Evolutionary conservation across 2,113 vertebrate species (phyloP).

Genomic region (Athene noctua): DNA sequence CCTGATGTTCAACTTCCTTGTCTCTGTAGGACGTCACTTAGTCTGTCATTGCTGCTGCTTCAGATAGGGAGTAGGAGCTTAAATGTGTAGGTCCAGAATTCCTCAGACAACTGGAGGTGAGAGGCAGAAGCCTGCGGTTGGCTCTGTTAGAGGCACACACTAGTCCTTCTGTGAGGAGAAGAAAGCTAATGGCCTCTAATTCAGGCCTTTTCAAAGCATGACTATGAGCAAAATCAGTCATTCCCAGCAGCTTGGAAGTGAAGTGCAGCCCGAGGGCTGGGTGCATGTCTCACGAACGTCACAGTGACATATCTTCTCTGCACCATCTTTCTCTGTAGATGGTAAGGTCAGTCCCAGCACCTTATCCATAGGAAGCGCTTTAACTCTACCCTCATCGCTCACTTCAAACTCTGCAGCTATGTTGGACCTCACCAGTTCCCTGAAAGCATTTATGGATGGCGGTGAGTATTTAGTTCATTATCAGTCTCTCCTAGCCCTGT

Average conservation of each 20-base stretch:
- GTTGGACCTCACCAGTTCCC: conserved; percentile 81
- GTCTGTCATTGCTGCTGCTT: not conserved
- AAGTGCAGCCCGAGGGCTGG: not conserved
- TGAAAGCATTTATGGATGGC: conserved; percentile 82
- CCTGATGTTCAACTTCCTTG: not conserved
- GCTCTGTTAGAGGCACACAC: not conserved
- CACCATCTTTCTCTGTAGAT: conserved; percentile 75
- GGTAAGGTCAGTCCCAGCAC: conserved; percentile 82
- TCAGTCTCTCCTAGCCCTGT: not conserved
- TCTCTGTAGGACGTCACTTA: not conserved
- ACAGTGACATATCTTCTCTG: conserved; percentile 28
- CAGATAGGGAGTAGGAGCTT: not conserved
- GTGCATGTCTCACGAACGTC: not conserved
- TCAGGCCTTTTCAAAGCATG: not conserved
- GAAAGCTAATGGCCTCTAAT: not conserved
- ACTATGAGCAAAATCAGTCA: conserved; percentile 6
- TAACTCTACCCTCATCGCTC: conserved; percentile 76
- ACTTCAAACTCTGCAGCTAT: conserved; percentile 79
- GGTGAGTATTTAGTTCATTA: conserved; percentile 72
- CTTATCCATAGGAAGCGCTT: conserved; percentile 79
- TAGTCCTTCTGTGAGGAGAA: not conserved
- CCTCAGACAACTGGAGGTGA: not conserved
- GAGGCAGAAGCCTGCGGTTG: not conserved
- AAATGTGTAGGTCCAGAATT: not conserved
- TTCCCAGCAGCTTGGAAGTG: not conserved